Base-by-base conservation (phyloP, 2,888 invertebrate genomes). In the Caenorhabditis imperialis region DNA sequence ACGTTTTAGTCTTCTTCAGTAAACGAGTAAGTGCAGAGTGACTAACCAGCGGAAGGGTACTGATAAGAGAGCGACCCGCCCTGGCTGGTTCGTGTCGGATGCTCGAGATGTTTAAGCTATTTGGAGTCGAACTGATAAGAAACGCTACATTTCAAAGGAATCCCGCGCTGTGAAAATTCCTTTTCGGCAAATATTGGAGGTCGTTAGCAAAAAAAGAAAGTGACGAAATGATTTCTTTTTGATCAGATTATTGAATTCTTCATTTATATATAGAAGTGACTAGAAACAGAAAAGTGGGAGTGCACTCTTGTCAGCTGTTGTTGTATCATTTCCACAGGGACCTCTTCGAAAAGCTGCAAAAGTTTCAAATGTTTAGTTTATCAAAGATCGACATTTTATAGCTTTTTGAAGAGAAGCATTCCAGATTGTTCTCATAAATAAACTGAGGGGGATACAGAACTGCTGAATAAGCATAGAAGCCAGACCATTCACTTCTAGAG, bases 1-100 rank as follows among this genome's bases (percentile, higher is more conserved):
- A 48, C 23, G 42, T 63, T 35, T 48, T 63, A 27, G 35, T 72
- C 57, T 23, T 60, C 53, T 72, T 72, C 58, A 72, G 72, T 30
- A 63, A 50, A 25, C 35, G 40, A 33, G 63, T 72, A 58, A 72
- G 72, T 48, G 30, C n/a, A n/a, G n/a, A n/a, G n/a, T n/a, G n/a
- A n/a, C n/a, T 65, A 42, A 65, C 20, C 14, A 30, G 22, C 25
- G 25, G 5, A 40, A 44, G 20, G 38, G 22, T 25, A 25, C 4
- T 12, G 18, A 45, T 27, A 58, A 58, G 47, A 16, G 27, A 0
- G 22, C 5, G 16, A 14, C 7, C 18, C 23, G 16, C 18, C 18
- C 23, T 12, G 3, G 1, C 12, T 10, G 16, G n/a, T 12, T 1
- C 2, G 16, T 18, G 18, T 37, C 25, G 20, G 27, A 42, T 25